Evolutionary conservation across 2,888 invertebrate genomes (phyloP), one percentile per base, ranked within the genome.

Genomic region (Drosophila conformis): DNA sequence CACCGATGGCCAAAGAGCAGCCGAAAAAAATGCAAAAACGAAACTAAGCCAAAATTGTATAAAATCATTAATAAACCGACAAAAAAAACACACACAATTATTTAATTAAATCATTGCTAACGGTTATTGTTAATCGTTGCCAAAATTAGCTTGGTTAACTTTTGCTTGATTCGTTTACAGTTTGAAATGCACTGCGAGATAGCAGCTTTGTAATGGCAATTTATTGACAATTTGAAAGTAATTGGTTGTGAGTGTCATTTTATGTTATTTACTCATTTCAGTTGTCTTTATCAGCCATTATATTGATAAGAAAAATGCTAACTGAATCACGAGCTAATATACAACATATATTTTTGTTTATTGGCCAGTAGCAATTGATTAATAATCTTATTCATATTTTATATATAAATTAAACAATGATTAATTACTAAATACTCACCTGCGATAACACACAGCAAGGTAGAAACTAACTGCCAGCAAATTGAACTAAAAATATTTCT

Each of bases 21-120:
- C 56, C 48, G 64, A 60, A 21, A 38, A 57, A 69, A 60, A 25
- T n/a, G 18, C n/a, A n/a, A 7, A 40, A 38, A 13, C 4, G 27
- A 48, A 46, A 4, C 46, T 25, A 25, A 15, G 13, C 21, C 46
- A 25, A 64, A 78, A 51, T 40, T 36, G 38, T 40, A 57, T 31
- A 25, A 49, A 62, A 66, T 61, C 42, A 67, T 73, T 63, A 51
- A 63, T 61, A 51, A 73, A 70, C 42, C 65, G 4, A 13, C 18
- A 21, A 27, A 5, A 38, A 2, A n/a, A 35, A 1, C 0, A 29
- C 1, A n/a, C 27, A 54, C n/a, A 61, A 66, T 62, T 53, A 63
- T 75, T 75, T 64, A 74, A 87, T 89, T 69, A 66, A 71, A 74
- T 82, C 63, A 71, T 52, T 61, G 59, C 57, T 58, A 74, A 77